A percentile compares a stretch with the other conserved stretches of the same genome.
phyloP scores from a whole-genome alignment of 1,140 invertebrate species.

The Goniozus legneri region DNA sequence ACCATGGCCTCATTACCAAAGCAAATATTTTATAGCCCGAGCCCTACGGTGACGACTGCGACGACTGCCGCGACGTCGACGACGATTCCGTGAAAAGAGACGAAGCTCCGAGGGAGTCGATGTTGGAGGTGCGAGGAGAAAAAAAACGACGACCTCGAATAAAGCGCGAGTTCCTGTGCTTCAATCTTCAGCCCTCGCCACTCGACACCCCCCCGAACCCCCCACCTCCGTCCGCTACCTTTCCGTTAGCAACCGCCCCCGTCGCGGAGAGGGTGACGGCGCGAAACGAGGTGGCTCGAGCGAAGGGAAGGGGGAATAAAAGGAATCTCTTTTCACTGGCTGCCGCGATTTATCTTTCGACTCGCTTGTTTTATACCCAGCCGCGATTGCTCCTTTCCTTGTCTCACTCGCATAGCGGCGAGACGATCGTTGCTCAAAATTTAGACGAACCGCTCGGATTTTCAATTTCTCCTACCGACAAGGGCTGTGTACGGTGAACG shows the following conservation, averaged over 20 bases:
- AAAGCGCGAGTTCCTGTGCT: constrained; percentile 35
- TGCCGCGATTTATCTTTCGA: constrained; percentile 47
- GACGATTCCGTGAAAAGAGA: constrained; percentile 17
- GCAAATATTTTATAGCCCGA: constrained; percentile 56
- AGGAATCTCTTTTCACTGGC: constrained; percentile 36
- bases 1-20: constrained; percentile 54
- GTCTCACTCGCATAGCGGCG: background rate
- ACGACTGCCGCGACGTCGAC: constrained; percentile 20
- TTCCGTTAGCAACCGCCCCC: background rate
- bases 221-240: too few species aligned
- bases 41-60: constrained; percentile 28
- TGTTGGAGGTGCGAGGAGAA: too few species aligned
- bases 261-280: too few species aligned
- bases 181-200: constrained; percentile 27
- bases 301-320: constrained; percentile 18
- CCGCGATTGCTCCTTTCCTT: background rate
- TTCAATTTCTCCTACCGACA: too few species aligned
- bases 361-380: constrained; percentile 41
- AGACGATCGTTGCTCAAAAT: too few species aligned
- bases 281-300: too few species aligned
- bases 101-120: constrained; percentile 22
- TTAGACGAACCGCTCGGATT: too few species aligned
- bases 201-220: too few species aligned
- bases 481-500: too few species aligned
- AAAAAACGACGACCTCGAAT: constrained; percentile 33